phyloP scores from a whole-genome alignment of 2,113 vertebrate genomes.

The Balaenoptera acutorostrata region DNA sequence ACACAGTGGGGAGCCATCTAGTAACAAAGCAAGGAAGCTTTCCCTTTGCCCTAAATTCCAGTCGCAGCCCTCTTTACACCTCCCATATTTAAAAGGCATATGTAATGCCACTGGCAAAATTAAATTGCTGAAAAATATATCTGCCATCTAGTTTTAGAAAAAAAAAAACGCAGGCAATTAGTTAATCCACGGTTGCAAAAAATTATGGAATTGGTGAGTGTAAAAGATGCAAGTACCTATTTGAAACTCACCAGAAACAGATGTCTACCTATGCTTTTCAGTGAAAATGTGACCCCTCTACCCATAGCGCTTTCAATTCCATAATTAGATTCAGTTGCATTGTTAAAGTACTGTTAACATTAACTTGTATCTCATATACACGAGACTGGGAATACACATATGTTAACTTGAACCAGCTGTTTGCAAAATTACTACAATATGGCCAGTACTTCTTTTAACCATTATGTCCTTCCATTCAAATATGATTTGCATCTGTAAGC shows the following conservation, averaged over 20 bases:
- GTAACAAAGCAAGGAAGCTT: background rate
- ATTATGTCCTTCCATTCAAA: slow-evolving; percentile 54
- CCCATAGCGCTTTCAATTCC: slow-evolving; percentile 27
- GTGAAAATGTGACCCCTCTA: slow-evolving; percentile 34
- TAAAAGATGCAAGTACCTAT: slow-evolving; percentile 33
- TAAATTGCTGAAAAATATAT: background rate
- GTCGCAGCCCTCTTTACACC: background rate
- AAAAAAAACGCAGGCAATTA: background rate
- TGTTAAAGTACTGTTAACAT: slow-evolving; percentile 70
- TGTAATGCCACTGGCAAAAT: background rate
- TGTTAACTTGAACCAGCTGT: slow-evolving; percentile 70
- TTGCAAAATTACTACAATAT: slow-evolving; percentile 66
- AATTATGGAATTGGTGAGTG: background rate
- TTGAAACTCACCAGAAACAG: slow-evolving; percentile 60
- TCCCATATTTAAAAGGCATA: background rate
- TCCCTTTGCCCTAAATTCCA: background rate
- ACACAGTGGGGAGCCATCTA: background rate
- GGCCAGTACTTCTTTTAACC: slow-evolving; percentile 54
- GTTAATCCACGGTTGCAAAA: slow-evolving; percentile 12
- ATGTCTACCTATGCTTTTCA: slow-evolving; percentile 48
- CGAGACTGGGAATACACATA: slow-evolving; percentile 60
- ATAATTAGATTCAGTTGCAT: slow-evolving; percentile 72
- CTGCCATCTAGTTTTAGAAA: background rate
- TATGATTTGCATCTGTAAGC: slow-evolving; percentile 64
- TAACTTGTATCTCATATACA: slow-evolving; percentile 65